Evolutionary conservation across 2,113 vertebrate genomes (phyloP).

Genomic region (Pluvialis apricaria): DNA sequence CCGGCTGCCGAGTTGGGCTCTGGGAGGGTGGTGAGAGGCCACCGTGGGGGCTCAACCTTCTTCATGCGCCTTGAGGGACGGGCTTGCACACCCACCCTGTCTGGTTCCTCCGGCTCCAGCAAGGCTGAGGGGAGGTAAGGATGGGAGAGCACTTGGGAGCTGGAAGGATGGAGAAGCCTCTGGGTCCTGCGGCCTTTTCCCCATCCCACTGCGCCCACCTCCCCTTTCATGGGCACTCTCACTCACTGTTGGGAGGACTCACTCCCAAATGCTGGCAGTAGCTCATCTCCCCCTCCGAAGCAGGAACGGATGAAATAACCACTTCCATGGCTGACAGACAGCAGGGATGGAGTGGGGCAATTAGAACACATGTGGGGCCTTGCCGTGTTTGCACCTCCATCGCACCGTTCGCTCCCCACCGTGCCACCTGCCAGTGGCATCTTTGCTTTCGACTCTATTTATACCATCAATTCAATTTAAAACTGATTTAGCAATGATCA

Average conservation of each 20-base stretch:
- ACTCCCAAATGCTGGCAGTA: not conserved
- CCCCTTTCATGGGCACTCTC: not conserved
- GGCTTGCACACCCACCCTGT: not conserved
- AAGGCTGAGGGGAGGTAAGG: not conserved
- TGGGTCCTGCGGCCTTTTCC: not conserved
- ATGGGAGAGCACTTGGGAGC: not conserved
- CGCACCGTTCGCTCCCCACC: fast-evolving
- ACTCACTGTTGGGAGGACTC: not conserved
- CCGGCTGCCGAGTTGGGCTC: not conserved
- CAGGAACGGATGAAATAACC: not conserved
- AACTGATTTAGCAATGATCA: not conserved
- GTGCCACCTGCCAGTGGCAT: not conserved
- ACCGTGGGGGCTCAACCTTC: fast-evolving
- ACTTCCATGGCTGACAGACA: not conserved
- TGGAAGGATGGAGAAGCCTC: not conserved
- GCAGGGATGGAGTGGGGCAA: not conserved
- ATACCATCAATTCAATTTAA: not conserved
- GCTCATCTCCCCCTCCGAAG: not conserved
- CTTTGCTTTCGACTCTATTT: not conserved
- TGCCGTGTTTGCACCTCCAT: not conserved
- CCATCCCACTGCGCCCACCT: not conserved
- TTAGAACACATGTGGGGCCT: fast-evolving
- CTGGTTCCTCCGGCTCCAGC: fast-evolving
- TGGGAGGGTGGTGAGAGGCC: not conserved
- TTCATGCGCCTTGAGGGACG: not conserved